Conservation (phyloP, 2,888 invertebrate species). For the Leptopilina myrica region DNA sequence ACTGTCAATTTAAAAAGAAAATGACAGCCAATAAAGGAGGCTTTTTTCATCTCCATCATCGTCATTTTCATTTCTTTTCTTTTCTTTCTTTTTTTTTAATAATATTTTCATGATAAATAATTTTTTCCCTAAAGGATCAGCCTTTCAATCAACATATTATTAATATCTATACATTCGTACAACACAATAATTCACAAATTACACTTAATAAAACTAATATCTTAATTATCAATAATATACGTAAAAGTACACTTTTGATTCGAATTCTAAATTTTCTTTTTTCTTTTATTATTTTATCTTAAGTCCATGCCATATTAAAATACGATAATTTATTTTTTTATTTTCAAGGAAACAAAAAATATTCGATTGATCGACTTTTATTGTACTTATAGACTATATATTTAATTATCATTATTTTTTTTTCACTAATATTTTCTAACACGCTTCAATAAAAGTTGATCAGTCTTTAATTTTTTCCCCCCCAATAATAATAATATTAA, state of each 20-base stretch:
- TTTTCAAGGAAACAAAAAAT: not conserved
- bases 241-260: slow-evolving; percentile 16
- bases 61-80: no score
- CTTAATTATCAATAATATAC: slow-evolving; percentile 1
- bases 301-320: slow-evolving; percentile 5
- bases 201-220: not conserved
- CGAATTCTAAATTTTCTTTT: not conserved
- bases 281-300: not conserved
- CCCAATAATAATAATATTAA: not conserved
- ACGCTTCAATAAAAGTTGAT: not conserved
- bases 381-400: not conserved
- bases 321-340: not conserved
- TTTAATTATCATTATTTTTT: not conserved
- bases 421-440: not conserved
- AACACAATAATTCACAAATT: slow-evolving; percentile 3
- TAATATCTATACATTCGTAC: slow-evolving; percentile 6
- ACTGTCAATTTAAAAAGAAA: not conserved
- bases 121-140: slow-evolving; percentile 27
- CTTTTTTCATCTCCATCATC: not conserved
- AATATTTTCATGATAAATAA: slow-evolving; percentile 31
- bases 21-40: slow-evolving; percentile 25
- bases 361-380: not conserved
- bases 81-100: not conserved
- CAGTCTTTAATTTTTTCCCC: not conserved
- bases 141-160: slow-evolving; percentile 31